These are phyloP conservation scores for Tryphoninae sp. DNA, from an alignment of 2,888 invertebrate species.

Conservation along the genomic window DNA sequence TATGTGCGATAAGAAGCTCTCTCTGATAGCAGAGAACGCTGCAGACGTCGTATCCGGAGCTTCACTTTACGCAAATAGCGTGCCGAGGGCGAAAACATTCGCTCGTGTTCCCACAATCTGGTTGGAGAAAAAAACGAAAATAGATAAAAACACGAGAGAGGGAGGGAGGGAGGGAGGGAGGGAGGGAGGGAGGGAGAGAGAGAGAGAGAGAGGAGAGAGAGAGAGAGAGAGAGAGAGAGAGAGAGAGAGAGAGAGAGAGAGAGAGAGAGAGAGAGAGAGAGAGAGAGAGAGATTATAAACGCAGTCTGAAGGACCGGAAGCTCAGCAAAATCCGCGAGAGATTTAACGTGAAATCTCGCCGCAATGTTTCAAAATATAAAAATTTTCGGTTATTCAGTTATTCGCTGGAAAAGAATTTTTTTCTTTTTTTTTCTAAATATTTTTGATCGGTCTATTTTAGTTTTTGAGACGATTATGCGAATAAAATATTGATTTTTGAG, in stretches of 20 bases:
- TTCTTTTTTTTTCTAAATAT: no score
- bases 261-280: constrained; percentile 1
- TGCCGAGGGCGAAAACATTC: constrained; percentile 55
- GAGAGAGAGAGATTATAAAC: constrained; percentile 43
- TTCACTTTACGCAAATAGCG: constrained; percentile 57
- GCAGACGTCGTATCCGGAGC: constrained; percentile 24
- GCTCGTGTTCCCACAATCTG: constrained; percentile 48
- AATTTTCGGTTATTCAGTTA: no score
- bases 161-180: background rate
- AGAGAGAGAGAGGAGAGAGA: background rate
- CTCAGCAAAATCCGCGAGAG: constrained; percentile 21
- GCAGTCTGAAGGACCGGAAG: constrained; percentile 19
- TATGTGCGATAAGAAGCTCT: constrained; percentile 27
- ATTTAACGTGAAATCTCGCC: constrained; percentile 52
- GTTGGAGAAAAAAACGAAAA: constrained; percentile 3
- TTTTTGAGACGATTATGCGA: no score
- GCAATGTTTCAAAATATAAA: background rate
- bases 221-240: background rate
- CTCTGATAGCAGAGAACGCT: constrained; percentile 13
- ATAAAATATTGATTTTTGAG: no score
- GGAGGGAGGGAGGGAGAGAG: background rate
- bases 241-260: background rate
- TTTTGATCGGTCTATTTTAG: no score
- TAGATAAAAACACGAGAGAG: background rate
- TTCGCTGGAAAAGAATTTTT: no score